Evolutionary conservation across 2,888 invertebrate genomes (phyloP).

Genomic region (Ptilodon capucinus): DNA sequence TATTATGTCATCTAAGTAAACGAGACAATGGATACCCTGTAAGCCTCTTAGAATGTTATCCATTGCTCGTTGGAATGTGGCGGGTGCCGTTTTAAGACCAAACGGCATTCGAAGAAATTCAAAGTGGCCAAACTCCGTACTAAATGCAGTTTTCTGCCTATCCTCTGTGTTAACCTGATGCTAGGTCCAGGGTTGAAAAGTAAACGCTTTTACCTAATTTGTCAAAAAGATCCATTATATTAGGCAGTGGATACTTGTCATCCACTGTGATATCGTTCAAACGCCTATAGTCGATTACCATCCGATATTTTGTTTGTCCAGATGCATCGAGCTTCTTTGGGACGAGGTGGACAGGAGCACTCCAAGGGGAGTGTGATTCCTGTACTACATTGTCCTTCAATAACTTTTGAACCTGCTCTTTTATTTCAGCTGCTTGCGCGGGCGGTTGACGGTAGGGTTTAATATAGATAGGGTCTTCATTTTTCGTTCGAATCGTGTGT

Average conservation of each 20-base stretch:
- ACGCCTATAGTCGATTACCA: conserved; percentile 29
- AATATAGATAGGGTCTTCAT: conserved; percentile 34
- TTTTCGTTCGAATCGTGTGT: conserved; percentile 42
- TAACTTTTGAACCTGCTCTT: conserved; percentile 37
- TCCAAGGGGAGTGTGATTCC: conserved; percentile 43
- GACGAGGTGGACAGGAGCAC: conserved; percentile 46
- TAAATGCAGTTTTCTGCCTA: no score
- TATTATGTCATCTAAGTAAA: no score
- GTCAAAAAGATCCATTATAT: no score
- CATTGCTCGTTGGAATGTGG: no score
- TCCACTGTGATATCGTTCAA: conserved; percentile 38
- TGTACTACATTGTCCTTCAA: conserved; percentile 41
- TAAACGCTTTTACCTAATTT: conserved; percentile 29
- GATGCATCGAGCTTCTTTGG: conserved; percentile 45
- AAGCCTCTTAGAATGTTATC: no score
- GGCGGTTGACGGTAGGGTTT: conserved; percentile 34
- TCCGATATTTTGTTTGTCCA: conserved; percentile 38
- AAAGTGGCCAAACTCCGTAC: no score
- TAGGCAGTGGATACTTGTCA: conserved; percentile 34
- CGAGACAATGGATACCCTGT: no score
- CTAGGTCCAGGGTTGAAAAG: conserved; percentile 36
- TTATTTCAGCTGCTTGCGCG: conserved; percentile 32
- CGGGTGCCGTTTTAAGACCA: no score
- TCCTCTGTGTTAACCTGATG: conserved; percentile 35
- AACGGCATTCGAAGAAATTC: no score